Percentiles rank a stretch among this genome's conserved stretches.
phyloP scores from a whole-genome alignment of 1,140 invertebrate genomes.

The Galleria mellonella region DNA sequence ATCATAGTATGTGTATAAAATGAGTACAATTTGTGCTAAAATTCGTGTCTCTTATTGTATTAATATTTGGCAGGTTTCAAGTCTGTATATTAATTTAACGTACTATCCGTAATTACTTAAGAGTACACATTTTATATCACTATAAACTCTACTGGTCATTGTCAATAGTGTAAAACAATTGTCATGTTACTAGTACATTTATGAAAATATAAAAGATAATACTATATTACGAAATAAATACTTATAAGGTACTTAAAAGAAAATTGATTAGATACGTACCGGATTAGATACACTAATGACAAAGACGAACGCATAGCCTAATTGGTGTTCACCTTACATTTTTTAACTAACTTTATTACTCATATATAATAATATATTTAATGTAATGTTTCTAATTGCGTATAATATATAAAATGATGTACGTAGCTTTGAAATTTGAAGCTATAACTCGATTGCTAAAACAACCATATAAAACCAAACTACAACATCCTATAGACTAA shows the following conservation, averaged over 20 bases:
- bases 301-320: constrained; percentile 14
- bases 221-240: too few relatives aligned
- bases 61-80: constrained; percentile 61
- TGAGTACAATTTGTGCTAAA: constrained; percentile 29
- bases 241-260: not conserved
- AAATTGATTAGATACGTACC: not conserved
- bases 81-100: constrained; percentile 26
- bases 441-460: too few relatives aligned
- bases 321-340: constrained; percentile 48
- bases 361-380: too few relatives aligned
- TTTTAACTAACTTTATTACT: constrained; percentile 8
- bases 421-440: too few relatives aligned
- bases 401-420: too few relatives aligned
- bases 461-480: too few relatives aligned
- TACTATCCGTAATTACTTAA: constrained; percentile 18
- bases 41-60: constrained; percentile 30
- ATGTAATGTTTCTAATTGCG: too few relatives aligned
- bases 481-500: too few relatives aligned
- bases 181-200: too few relatives aligned
- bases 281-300: not conserved
- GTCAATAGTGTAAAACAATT: not conserved
- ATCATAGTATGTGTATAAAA: constrained; percentile 2
- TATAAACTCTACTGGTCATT: not conserved
- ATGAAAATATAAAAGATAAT: too few relatives aligned
- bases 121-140: constrained; percentile 4